Evolutionary conservation across 53 echinoderm and acorn worm species (phyloP), one percentile per base, ranked within the genome.

Genomic region (Patiria pectinifera): DNA sequence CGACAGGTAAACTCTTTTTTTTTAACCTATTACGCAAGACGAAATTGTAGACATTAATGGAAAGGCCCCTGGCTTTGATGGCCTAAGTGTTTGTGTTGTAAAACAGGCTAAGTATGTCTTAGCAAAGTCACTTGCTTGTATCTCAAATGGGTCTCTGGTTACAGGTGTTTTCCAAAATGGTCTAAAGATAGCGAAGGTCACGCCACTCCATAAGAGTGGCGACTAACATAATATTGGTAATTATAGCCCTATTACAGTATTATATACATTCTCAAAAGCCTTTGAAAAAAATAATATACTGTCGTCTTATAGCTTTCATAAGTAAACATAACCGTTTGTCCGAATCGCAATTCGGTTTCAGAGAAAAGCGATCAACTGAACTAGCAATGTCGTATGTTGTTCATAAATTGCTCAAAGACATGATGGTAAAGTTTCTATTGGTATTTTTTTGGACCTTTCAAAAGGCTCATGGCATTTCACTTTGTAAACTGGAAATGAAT

Each of bases 321-420:
- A 78, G 2, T 45, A 78, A 43, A 43, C 35, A 78, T 78, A 14
- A 78, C 24, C 10, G 3, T 72, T 23, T 72, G 9, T 78, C 78
- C 0, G 78, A 4, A 78, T 78, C 78, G 26, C 78, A 78, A 45
- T 78, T 25, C 26, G 78, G 44, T 11, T 78, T 78, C 78, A 43
- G 78, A 78, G 26, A 26, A 24, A 78, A 78, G 10, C 78, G 78
- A 4, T 78, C 78, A 25, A 78, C 78, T 78, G 78, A 78, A 24
- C 1, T 78, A 14, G 78, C 78, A 43, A 26, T 3, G 26, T 78
- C 78, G n/a, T 78, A 26, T 78, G 4, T 78, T 24, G 78, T 43
- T 24, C 3, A 43, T 26, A 78, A 78, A 78, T 26, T 78, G 26
- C 16, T 12, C 16, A 72, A 72, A 14, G 72, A 2, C 6, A 72